A percentile compares a stretch with the other conserved stretches of the same genome.
phyloP scores from a whole-genome alignment of 2,797 vertebrate species.

The Sphenodon punctatus region DNA sequence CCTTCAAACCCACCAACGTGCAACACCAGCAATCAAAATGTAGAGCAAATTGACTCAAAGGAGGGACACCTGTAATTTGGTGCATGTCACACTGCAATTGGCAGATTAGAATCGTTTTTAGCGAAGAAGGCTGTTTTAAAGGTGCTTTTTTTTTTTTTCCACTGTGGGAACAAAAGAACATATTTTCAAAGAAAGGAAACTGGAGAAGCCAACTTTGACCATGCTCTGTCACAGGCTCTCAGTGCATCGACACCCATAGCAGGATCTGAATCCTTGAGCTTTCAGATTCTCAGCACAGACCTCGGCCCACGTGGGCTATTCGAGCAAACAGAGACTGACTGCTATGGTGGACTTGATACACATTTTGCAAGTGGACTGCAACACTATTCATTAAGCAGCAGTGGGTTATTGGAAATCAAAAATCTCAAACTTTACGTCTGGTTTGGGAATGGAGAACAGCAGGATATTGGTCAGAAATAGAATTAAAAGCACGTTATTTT shows the following conservation, averaged over 20 bases:
- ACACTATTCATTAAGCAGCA: fast-evolving
- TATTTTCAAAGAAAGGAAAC: neutral
- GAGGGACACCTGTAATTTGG: neutral
- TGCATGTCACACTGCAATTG: neutral
- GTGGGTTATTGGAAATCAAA: neutral
- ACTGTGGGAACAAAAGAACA: neutral
- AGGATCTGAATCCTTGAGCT: neutral
- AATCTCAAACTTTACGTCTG: neutral
- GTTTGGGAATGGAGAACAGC: fast-evolving
- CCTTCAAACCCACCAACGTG: neutral
- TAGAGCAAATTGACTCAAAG: no score
- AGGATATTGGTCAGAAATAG: neutral
- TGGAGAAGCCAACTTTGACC: no score
- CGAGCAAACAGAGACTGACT: neutral
- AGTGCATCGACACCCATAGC: no score
- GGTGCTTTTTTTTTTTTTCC: neutral
- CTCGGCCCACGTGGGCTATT: neutral
- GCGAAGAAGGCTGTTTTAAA: neutral
- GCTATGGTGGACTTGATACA: neutral
- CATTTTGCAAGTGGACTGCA: neutral
- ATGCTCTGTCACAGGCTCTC: no score
- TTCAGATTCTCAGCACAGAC: neutral
- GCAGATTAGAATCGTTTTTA: neutral
- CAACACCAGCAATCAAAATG: conserved; percentile 6
- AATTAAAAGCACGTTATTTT: neutral